Conservation (phyloP, 2,113 vertebrate species). For the Chloropsis cyanopogon region DNA sequence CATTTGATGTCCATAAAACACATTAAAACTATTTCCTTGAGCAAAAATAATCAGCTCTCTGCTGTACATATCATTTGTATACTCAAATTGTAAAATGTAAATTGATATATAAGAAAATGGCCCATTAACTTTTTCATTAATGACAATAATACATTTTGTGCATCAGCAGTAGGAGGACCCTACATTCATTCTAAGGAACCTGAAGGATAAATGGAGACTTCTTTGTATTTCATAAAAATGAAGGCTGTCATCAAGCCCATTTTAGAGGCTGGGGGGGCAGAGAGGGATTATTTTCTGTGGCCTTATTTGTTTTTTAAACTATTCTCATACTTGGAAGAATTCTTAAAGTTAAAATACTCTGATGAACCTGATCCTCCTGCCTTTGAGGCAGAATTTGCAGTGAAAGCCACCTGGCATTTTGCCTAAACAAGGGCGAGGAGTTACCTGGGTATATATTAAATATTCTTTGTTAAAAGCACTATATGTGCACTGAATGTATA, state of each 20-base stretch:
- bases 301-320: conserved; percentile 34
- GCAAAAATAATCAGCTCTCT: conserved; percentile 89
- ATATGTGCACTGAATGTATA: conserved; percentile 22
- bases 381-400: not conserved
- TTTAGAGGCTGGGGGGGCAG: not conserved
- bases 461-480: conserved; percentile 47
- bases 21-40: conserved; percentile 98
- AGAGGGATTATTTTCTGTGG: not conserved
- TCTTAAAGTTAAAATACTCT: conserved; percentile 48
- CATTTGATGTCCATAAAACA: conserved; percentile 98
- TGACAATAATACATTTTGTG: conserved; percentile 97
- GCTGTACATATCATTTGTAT: conserved; percentile 96
- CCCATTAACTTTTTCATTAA: conserved; percentile 99
- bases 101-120: conserved; percentile 99
- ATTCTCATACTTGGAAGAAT: conserved; percentile 10
- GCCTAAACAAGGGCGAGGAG: not conserved
- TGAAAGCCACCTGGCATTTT: conserved; percentile 35
- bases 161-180: conserved; percentile 82
- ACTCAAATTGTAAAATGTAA: conserved; percentile 98
- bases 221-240: conserved; percentile 70
- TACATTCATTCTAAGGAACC: conserved; percentile 71
- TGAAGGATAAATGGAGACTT: conserved; percentile 72
- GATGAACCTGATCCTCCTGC: not conserved
- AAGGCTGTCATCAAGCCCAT: conserved; percentile 52
- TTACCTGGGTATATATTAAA: conserved; percentile 23